Percentiles rank a stretch among this genome's conserved stretches.
phyloP scores from a whole-genome alignment of 2,888 invertebrate genomes.

The Acrocera orbiculus region DNA sequence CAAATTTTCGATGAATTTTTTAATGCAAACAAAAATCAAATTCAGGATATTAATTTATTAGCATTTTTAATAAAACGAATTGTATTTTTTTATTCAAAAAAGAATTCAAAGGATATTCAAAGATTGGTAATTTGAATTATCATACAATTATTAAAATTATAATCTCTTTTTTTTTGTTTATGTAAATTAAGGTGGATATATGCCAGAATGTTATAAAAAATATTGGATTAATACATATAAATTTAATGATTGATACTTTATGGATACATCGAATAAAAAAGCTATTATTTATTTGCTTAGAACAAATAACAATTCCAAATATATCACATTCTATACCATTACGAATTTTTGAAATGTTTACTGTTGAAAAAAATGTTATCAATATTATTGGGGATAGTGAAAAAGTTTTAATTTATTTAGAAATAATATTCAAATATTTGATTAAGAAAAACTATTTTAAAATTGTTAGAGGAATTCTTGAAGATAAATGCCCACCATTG shows the following conservation, averaged over 20 bases:
- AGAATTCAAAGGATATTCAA: conserved; percentile 39
- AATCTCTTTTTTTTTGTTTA: not conserved
- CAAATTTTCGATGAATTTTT: conserved; percentile 48
- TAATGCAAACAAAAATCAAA: conserved; percentile 31
- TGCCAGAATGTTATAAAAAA: conserved; percentile 27
- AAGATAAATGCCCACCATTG: conserved; percentile 48
- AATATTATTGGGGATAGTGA: not conserved
- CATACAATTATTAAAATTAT: not conserved
- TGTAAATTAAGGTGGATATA: conserved; percentile 22
- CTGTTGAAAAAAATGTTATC: conserved; percentile 1
- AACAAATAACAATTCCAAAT: conserved; percentile 23
- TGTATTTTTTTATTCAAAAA: conserved; percentile 57
- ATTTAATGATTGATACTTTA: conserved; percentile 20
- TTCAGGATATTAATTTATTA: conserved; percentile 34
- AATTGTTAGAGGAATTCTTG: conserved; percentile 50
- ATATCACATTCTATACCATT: conserved; percentile 47
- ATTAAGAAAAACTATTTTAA: conserved; percentile 42
- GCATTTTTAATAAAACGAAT: conserved; percentile 45
- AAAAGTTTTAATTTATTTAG: conserved; percentile 21
- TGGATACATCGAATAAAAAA: conserved; percentile 29
- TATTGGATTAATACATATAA: conserved; percentile 23
- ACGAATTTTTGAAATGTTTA: conserved; percentile 58
- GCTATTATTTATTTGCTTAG: conserved; percentile 25
- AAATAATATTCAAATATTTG: conserved; percentile 24
- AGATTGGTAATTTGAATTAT: conserved; percentile 36